Percentiles rank a stretch among this genome's conserved stretches.
phyloP scores from a whole-genome alignment of 2,797 vertebrate genomes.

The Agapornis canus region DNA sequence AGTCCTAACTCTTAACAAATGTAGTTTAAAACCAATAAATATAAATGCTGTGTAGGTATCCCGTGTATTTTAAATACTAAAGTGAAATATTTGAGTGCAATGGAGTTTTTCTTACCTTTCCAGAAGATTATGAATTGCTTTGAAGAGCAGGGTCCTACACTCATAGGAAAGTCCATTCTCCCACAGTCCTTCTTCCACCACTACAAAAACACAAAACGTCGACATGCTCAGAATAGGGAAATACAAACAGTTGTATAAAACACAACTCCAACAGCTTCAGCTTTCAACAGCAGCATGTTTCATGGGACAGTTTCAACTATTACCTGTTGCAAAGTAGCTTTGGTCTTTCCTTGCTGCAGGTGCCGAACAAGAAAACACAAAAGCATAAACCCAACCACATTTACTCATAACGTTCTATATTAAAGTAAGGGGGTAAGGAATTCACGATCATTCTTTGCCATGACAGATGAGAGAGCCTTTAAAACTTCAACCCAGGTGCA shows the following conservation, averaged over 20 bases:
- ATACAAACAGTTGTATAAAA: neutral
- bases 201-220: conserved; percentile 72
- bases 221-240: neutral
- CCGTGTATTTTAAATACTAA: neutral
- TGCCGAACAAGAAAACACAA: neutral
- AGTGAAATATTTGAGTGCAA: neutral
- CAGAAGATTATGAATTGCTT: conserved; percentile 97
- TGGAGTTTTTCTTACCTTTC: conserved; percentile 86
- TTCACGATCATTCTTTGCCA: neutral
- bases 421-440: neutral
- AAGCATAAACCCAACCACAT: neutral
- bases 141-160: conserved; percentile 96
- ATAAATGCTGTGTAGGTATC: neutral
- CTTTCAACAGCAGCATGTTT: neutral
- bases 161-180: conserved; percentile 97
- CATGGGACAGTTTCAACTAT: neutral
- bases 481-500: neutral
- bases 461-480: neutral
- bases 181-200: conserved; percentile 95
- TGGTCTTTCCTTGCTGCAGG: neutral
- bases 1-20: neutral
- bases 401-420: neutral
- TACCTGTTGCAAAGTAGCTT: neutral
- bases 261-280: neutral
- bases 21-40: neutral